Conservation (phyloP, 2,113 vertebrate genomes). For the Plotosus lineatus region DNA sequence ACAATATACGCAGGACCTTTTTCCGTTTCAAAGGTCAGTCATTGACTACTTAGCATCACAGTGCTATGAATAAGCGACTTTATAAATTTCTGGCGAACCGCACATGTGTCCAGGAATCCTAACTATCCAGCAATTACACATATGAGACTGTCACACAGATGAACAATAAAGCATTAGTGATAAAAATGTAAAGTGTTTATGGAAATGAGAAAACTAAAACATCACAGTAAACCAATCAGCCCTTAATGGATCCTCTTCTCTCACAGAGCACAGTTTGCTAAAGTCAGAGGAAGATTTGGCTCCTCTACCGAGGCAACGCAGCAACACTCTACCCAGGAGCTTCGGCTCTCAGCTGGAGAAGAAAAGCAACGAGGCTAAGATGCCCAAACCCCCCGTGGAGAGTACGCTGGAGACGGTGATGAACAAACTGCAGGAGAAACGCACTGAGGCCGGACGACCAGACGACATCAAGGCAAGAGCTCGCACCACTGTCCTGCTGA, state of each 20-base stretch:
- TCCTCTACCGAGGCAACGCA: conserved; percentile 88
- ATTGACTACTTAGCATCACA: not conserved
- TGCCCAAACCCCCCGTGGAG: conserved; percentile 82
- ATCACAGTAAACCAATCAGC: not conserved
- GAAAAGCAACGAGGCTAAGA: conserved; percentile 82
- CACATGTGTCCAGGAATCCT: not conserved
- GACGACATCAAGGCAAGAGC: conserved; percentile 90
- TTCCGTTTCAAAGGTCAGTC: conserved; percentile 19
- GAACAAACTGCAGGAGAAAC: conserved; percentile 91
- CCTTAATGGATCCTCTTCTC: not conserved
- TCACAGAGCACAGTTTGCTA: conserved; percentile 85
- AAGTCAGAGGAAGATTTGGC: conserved; percentile 89
- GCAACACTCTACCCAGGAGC: conserved; percentile 96
- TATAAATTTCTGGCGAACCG: no score
- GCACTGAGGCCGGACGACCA: conserved; percentile 81
- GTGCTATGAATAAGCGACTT: no score
- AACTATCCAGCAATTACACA: not conserved
- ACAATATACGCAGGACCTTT: not conserved
- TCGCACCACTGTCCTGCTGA: not conserved
- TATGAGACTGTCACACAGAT: not conserved
- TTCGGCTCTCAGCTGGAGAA: conserved; percentile 96
- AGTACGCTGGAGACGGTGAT: conserved; percentile 83
- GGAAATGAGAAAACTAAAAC: not conserved
- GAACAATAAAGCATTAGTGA: not conserved
- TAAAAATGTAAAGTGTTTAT: not conserved